Conservation (phyloP, 2,888 invertebrate genomes). For the Piscicola geometra region DNA sequence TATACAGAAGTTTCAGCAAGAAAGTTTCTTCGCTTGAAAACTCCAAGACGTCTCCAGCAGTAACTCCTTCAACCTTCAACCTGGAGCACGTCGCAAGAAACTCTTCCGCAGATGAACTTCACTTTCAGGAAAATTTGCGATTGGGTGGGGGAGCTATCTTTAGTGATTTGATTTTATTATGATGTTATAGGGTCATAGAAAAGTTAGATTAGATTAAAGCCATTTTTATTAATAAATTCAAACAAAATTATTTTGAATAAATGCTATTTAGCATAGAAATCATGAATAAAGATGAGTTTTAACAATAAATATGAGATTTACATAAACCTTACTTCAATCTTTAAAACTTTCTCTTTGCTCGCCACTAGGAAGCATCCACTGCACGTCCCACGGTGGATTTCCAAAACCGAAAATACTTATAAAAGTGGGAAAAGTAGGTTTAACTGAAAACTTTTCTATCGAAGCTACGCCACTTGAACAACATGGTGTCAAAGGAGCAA, state of each 20-base stretch:
- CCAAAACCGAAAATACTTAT: neutral
- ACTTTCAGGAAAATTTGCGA: neutral
- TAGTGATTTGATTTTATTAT: neutral
- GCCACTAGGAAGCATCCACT: neutral
- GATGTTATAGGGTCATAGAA: no score
- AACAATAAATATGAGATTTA: no score
- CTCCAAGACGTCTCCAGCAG: neutral
- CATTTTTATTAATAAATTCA: no score
- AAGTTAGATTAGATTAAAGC: no score
- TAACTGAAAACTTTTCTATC: neutral
- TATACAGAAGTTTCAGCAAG: neutral
- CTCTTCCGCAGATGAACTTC: neutral
- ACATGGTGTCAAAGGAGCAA: neutral
- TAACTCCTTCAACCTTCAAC: neutral
- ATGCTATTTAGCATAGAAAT: no score
- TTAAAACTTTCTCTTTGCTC: no score
- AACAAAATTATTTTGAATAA: no score
- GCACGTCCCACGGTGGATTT: constrained; percentile 8
- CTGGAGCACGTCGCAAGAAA: neutral
- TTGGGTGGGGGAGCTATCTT: neutral
- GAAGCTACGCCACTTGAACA: neutral
- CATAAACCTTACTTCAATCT: no score
- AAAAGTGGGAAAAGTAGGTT: neutral
- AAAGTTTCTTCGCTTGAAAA: neutral
- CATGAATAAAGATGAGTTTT: no score